These are phyloP conservation scores for Camponotus fellah DNA, from an alignment of 2,888 invertebrate genomes.

Conservation along the genomic window DNA sequence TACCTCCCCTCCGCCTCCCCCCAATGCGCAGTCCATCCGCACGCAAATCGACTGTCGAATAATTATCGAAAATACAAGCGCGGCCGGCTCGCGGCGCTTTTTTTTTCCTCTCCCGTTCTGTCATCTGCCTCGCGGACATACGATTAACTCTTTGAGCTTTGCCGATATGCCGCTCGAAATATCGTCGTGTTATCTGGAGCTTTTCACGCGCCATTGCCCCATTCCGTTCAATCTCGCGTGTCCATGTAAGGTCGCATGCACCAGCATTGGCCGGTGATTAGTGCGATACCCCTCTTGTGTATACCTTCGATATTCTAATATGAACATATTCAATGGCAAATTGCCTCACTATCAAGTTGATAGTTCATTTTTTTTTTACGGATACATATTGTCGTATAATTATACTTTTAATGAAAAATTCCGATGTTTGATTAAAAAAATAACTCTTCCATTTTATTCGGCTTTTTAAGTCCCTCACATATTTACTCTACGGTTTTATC, in stretches of 20 bases:
- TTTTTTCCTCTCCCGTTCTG: slow-evolving; percentile 35
- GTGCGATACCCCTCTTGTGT: neutral
- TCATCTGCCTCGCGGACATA: slow-evolving; percentile 47
- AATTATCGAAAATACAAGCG: slow-evolving; percentile 76
- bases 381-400: neutral
- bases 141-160: slow-evolving; percentile 57
- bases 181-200: slow-evolving; percentile 48
- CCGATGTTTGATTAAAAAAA: neutral
- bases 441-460: neutral
- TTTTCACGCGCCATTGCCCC: slow-evolving; percentile 50
- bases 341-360: neutral
- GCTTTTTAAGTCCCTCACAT: neutral
- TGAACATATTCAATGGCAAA: neutral
- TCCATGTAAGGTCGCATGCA: slow-evolving; percentile 36
- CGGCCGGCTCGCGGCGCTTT: slow-evolving; percentile 53
- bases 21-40: slow-evolving; percentile 65
- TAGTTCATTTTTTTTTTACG: neutral
- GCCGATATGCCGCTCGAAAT: slow-evolving; percentile 51
- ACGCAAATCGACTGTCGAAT: slow-evolving; percentile 75
- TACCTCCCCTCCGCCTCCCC: slow-evolving; percentile 32
- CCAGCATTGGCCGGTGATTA: slow-evolving; percentile 10
- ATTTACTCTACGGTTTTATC: neutral
- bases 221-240: slow-evolving; percentile 40
- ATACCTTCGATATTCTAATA: neutral
- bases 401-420: neutral